Conservation (phyloP, 2,113 vertebrate species). For the Mola mola region DNA sequence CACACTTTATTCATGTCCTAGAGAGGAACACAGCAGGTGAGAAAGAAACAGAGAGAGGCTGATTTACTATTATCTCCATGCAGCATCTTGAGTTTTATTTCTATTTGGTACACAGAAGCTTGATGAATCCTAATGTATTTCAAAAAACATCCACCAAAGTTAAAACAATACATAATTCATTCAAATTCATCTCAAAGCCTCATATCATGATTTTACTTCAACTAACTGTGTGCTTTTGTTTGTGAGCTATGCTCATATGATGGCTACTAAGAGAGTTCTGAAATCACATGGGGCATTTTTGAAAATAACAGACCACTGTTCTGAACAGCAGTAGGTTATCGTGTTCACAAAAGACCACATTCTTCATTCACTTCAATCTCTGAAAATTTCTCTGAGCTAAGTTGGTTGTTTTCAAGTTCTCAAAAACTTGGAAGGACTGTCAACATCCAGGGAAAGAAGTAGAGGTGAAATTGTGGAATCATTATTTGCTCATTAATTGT, state of each 20-base stretch:
- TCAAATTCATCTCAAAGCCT: too few relatives aligned
- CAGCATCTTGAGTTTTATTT: constrained; percentile 11
- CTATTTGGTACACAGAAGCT: not conserved
- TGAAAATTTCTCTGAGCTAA: not conserved
- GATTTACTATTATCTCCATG: constrained; percentile 18
- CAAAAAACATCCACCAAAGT: too few relatives aligned
- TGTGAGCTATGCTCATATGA: not conserved
- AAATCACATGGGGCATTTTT: not conserved
- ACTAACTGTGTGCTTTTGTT: too few relatives aligned
- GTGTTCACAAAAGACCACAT: not conserved
- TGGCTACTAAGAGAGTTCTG: not conserved
- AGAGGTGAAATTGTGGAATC: too few relatives aligned
- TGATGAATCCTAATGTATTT: too few relatives aligned
- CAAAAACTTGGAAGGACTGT: too few relatives aligned
- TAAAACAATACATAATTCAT: too few relatives aligned
- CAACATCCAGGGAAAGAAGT: too few relatives aligned
- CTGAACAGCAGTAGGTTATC: not conserved
- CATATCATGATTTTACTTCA: too few relatives aligned
- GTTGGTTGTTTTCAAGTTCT: not conserved
- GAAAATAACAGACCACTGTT: not conserved
- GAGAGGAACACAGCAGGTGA: not conserved
- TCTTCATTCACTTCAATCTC: constrained; percentile 3
- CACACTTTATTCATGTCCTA: not conserved
- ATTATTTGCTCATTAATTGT: too few relatives aligned
- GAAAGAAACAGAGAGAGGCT: not conserved